A percentile compares a stretch with the other conserved stretches of the same genome.
These are phyloP conservation scores for Eremobia ochroleuca DNA, from an alignment of 2,888 invertebrate species.

Conservation along the genomic window DNA sequence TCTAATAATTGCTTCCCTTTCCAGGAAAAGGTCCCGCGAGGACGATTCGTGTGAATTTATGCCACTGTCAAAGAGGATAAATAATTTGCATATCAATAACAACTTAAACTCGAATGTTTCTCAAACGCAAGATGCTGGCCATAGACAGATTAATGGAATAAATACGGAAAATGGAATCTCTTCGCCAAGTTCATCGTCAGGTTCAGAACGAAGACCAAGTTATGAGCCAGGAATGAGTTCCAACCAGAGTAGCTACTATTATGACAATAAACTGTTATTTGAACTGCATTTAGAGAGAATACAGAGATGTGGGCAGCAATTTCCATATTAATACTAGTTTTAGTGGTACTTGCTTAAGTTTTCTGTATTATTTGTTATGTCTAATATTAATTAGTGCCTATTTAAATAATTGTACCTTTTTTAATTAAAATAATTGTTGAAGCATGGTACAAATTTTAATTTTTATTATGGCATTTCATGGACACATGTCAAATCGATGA, in stretches of 20 bases:
- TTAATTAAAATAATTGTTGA: constrained; percentile 72
- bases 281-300: constrained; percentile 95
- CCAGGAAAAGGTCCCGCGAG: constrained; percentile 95
- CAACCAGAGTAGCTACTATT: constrained; percentile 96
- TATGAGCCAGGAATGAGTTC: constrained; percentile 95
- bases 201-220: constrained; percentile 84
- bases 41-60: constrained; percentile 95
- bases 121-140: constrained; percentile 80
- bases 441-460: constrained; percentile 65
- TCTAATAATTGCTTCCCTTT: constrained; percentile 27
- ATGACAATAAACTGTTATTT: constrained; percentile 96
- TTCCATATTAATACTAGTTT: constrained; percentile 81
- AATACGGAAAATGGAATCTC: constrained; percentile 80
- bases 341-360: constrained; percentile 73
- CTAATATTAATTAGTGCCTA: constrained; percentile 68
- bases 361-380: constrained; percentile 77
- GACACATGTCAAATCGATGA: constrained; percentile 57
- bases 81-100: constrained; percentile 96
- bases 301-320: constrained; percentile 92
- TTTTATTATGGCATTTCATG: constrained; percentile 59
- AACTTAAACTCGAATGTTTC: constrained; percentile 78
- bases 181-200: constrained; percentile 80
- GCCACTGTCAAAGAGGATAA: constrained; percentile 97
- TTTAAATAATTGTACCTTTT: constrained; percentile 71
- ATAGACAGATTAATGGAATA: constrained; percentile 81